Conservation (phyloP, 2,113 vertebrate genomes). For the Lagopus muta region DNA sequence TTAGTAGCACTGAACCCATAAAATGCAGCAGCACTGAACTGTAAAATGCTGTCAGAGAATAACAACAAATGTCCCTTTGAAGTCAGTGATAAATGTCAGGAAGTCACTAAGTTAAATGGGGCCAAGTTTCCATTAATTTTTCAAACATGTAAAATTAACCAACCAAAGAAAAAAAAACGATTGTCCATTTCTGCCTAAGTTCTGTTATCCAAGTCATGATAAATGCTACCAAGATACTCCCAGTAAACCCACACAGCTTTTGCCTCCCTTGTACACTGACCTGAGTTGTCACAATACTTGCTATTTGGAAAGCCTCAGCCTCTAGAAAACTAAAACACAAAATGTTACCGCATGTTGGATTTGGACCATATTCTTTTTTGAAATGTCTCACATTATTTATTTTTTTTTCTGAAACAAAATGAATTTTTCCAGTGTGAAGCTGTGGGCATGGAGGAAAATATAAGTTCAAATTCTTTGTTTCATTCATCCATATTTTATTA, state of each 20-base stretch:
- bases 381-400: not conserved
- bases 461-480: not conserved
- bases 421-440: not conserved
- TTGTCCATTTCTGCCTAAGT: not conserved
- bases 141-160: not conserved
- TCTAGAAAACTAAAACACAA: not conserved
- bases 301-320: not conserved
- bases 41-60: not conserved
- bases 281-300: not conserved
- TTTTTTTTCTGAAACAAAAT: not conserved
- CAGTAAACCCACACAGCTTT: not conserved
- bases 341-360: not conserved
- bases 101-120: not conserved
- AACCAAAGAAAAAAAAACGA: fast-evolving
- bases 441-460: not conserved
- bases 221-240: not conserved
- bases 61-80: not conserved
- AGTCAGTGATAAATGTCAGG: not conserved
- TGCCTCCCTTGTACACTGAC: not conserved
- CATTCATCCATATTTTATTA: not conserved
- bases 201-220: not conserved
- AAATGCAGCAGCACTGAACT: not conserved
- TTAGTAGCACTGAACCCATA: not conserved
- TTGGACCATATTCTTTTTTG: not conserved
- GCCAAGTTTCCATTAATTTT: not conserved